A percentile compares a stretch with the other conserved stretches of the same genome.
These are phyloP conservation scores for Clistopyga incitator DNA, from an alignment of 2,888 invertebrate species.

Conservation along the genomic window DNA sequence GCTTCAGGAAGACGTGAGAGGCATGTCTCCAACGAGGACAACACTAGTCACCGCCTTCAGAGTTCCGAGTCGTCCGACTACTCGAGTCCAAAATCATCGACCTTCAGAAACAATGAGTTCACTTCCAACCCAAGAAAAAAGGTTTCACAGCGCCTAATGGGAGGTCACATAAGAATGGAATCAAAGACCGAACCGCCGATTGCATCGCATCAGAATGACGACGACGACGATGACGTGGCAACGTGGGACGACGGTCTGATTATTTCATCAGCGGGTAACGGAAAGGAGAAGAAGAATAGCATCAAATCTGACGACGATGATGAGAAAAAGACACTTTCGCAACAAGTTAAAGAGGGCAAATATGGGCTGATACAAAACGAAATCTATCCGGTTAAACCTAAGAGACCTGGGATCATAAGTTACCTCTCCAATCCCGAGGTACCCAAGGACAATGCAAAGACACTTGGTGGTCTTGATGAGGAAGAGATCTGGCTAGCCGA, in stretches of 20 bases:
- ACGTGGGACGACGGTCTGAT: constrained; percentile 87
- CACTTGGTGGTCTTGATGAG: constrained; percentile 92
- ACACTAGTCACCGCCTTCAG: constrained; percentile 70
- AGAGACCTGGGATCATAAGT: constrained; percentile 93
- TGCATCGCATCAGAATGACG: constrained; percentile 74
- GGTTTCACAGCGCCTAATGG: constrained; percentile 83
- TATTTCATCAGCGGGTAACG: constrained; percentile 89
- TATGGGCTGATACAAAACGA: constrained; percentile 95
- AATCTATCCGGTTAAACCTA: constrained; percentile 89
- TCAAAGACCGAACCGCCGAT: constrained; percentile 80
- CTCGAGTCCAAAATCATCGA: constrained; percentile 63
- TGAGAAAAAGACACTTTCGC: constrained; percentile 93
- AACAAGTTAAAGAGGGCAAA: constrained; percentile 95
- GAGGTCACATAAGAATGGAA: constrained; percentile 50
- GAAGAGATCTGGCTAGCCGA: constrained; percentile 96
- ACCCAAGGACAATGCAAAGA: constrained; percentile 91
- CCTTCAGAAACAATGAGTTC: constrained; percentile 70
- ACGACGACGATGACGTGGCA: constrained; percentile 72
- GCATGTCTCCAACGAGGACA: constrained; percentile 64
- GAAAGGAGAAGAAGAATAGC: constrained; percentile 85
- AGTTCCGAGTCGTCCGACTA: constrained; percentile 7
- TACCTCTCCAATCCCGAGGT: constrained; percentile 93
- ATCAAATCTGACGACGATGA: constrained; percentile 87
- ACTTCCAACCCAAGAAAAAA: constrained; percentile 68
- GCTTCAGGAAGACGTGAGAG: constrained; percentile 57